Evolutionary conservation across 2,888 invertebrate species (phyloP).

Genomic region (Rhodophaea formosa): DNA sequence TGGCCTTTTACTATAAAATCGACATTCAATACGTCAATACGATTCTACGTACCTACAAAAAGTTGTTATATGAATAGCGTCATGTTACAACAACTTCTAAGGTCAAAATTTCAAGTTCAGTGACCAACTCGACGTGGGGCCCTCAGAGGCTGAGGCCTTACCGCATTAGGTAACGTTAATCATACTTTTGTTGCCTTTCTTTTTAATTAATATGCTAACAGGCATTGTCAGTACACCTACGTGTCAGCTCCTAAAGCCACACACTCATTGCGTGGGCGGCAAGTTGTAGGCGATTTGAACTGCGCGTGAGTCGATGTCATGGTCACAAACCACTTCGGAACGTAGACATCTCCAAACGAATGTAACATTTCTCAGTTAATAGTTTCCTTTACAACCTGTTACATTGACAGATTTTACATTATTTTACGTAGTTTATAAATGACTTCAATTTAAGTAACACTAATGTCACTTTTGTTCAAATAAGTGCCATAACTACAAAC

Average conservation of each 20-base stretch:
- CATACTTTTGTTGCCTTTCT: slow-evolving; percentile 70
- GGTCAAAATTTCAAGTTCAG: slow-evolving; percentile 24
- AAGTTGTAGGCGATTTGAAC: slow-evolving; percentile 53
- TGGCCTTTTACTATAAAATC: background rate
- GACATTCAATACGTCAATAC: slow-evolving; percentile 1
- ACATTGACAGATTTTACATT: background rate
- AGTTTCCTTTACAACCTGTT: background rate
- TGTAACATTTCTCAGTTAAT: slow-evolving; percentile 1
- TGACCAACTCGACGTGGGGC: slow-evolving; percentile 24
- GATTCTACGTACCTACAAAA: slow-evolving; percentile 5
- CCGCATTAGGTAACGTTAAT: slow-evolving; percentile 54
- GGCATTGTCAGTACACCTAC: slow-evolving; percentile 76
- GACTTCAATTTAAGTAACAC: background rate
- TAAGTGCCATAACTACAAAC: slow-evolving; percentile 11
- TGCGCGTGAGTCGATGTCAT: slow-evolving; percentile 63
- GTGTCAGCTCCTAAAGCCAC: slow-evolving; percentile 47
- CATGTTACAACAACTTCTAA: slow-evolving; percentile 15
- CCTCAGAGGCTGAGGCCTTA: slow-evolving; percentile 13
- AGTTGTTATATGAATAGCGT: slow-evolving; percentile 17
- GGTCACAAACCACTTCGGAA: slow-evolving; percentile 56
- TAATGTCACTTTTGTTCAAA: slow-evolving; percentile 13
- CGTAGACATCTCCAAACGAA: slow-evolving; percentile 15
- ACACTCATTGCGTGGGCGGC: slow-evolving; percentile 51
- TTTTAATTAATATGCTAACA: slow-evolving; percentile 78
- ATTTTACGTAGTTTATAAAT: background rate